Evolutionary conservation across 1,140 invertebrate species (phyloP).

Genomic region (Drosophila tani): DNA sequence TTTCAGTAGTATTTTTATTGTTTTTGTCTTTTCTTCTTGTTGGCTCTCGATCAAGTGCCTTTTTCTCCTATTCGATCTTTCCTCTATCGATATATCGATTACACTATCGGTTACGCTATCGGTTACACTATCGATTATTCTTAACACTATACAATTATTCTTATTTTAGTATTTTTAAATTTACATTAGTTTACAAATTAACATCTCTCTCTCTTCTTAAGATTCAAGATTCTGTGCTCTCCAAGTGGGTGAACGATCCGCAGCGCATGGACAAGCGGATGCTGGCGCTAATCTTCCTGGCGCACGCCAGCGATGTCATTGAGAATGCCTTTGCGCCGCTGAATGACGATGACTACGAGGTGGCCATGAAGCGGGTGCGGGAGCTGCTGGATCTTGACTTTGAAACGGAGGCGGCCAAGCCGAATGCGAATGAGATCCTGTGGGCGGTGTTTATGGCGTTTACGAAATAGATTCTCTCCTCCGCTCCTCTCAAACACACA

Average conservation of each 20-base stretch:
- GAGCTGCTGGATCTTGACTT: slow-evolving; percentile 98
- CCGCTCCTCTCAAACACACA: slow-evolving; percentile 45
- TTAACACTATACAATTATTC: no score
- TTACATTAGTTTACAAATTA: no score
- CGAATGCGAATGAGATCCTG: slow-evolving; percentile 95
- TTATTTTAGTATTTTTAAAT: no score
- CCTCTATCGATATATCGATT: no score
- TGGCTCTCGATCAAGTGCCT: no score
- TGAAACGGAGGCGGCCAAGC: slow-evolving; percentile 95
- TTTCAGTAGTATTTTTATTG: no score
- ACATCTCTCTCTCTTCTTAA: slow-evolving; percentile 67
- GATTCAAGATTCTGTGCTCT: slow-evolving; percentile 98
- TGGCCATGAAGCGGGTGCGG: slow-evolving; percentile 98
- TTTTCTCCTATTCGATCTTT: no score
- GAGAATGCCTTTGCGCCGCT: slow-evolving; percentile 99
- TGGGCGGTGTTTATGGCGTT: slow-evolving; percentile 99
- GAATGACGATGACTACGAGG: slow-evolving; percentile 99
- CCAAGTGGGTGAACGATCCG: slow-evolving; percentile 98
- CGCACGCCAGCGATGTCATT: slow-evolving; percentile 98
- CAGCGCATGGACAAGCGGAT: slow-evolving; percentile 98
- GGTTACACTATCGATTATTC: no score
- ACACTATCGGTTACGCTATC: no score
- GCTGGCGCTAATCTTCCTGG: slow-evolving; percentile 96
- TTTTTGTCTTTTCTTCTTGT: no score
- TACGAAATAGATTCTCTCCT: slow-evolving; percentile 92